Evolutionary conservation across 2,113 vertebrate species (phyloP).

Genomic region (Macrotus californicus): DNA sequence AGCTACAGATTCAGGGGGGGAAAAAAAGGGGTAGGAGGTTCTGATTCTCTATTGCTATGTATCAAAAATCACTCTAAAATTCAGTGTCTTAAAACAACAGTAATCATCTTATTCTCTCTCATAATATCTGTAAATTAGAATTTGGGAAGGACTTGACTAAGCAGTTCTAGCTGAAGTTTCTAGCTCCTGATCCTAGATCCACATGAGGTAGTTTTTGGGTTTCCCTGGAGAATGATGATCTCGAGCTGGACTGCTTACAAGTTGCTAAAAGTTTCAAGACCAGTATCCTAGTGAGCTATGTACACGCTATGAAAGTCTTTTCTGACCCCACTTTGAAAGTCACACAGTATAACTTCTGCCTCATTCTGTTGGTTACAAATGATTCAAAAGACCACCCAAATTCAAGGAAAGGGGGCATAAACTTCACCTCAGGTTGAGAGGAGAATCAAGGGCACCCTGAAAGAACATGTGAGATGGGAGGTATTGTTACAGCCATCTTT

Average conservation of each 20-base stretch:
- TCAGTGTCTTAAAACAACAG: background rate
- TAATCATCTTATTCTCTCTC: background rate
- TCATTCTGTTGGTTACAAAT: background rate
- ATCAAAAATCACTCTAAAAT: slow-evolving; percentile 26
- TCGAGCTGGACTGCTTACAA: background rate
- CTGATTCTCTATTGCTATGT: background rate
- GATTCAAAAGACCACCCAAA: background rate
- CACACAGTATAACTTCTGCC: background rate
- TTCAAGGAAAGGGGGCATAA: background rate
- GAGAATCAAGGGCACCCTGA: background rate
- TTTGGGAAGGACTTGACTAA: background rate
- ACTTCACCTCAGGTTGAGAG: background rate
- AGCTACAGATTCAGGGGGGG: background rate
- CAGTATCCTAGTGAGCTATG: background rate
- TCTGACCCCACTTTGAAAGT: background rate
- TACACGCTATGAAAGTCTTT: background rate
- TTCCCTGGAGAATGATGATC: background rate
- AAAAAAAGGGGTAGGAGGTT: background rate
- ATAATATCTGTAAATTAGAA: slow-evolving; percentile 2
- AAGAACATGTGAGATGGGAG: background rate
- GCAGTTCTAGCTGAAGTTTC: background rate
- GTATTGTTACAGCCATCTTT: background rate
- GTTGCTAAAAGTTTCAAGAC: background rate
- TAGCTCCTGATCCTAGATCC: background rate
- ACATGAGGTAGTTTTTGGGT: background rate